These are phyloP conservation scores for Copidosoma floridanum DNA, from an alignment of 1,140 invertebrate genomes.

Conservation along the genomic window DNA sequence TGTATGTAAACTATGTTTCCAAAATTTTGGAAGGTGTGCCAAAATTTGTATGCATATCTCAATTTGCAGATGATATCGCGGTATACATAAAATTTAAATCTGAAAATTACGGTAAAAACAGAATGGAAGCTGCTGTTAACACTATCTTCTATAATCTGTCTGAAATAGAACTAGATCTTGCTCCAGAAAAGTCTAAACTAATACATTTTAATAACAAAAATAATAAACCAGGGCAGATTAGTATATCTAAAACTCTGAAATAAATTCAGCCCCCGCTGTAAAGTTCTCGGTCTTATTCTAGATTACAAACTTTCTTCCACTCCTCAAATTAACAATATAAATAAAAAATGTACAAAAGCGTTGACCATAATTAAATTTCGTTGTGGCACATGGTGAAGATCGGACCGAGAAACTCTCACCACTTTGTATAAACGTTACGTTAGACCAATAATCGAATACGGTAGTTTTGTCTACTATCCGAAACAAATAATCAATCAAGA, in stretches of 20 bases:
- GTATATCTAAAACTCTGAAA: background rate
- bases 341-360: background rate
- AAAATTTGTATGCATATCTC: no score
- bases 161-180: background rate
- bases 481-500: background rate
- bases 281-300: background rate
- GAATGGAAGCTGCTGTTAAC: no score
- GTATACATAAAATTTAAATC: background rate
- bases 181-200: background rate
- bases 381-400: background rate
- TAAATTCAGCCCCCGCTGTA: background rate
- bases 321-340: no score
- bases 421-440: no score
- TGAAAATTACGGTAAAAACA: no score
- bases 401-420: no score
- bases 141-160: no score
- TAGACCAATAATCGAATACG: no score
- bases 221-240: background rate
- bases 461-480: background rate
- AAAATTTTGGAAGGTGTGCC: no score
- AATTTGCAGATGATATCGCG: background rate
- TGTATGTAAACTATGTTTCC: no score
- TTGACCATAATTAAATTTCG: slow-evolving; percentile 2
- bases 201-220: no score
- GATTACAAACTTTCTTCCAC: no score